Evolutionary conservation across 2,113 vertebrate species (phyloP), one percentile per base, ranked within the genome.

Genomic region (Microcebus lehilahytsara): DNA sequence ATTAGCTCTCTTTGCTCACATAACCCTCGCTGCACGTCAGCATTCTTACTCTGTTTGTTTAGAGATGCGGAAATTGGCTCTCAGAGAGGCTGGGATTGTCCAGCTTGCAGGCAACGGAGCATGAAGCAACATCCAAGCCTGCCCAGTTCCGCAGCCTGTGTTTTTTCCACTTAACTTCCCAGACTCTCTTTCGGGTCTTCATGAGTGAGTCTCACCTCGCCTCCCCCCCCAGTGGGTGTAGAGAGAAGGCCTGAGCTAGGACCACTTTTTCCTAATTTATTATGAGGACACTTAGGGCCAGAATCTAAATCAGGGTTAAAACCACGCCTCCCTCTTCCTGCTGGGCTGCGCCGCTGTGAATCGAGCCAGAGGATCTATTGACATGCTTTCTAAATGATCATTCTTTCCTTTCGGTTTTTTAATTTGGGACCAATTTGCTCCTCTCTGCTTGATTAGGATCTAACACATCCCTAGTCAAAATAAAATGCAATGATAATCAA

Each of bases 381-480:
- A 91, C 4, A 3, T 2, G 4, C 30, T 85, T 91, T 66, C 78
- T 86, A 85, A 95, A 93, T 11, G 67, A 78, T 78, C 86, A 32
- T 71, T 71, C 92, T 84, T 93, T 51, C 17, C 49, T 64, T 71
- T 71, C 25, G 5, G 12, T 80, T 89, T 97, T 93, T 77, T 85
- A 97, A 95, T 93, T 83, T 95, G 87, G 89, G 74, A 83, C 96
- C 91, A 64, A 94, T 94, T 92, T 96, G 56, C 42, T 94, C 32
- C 64, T 95, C 51, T 95, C 49, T 92, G 67, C 67, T 96, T 91
- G 64, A 84, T 93, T 95, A 89, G 66, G 78, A 79, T 72, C 84
- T 83, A 93, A 93, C 56, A 42, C 49, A 89, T 32, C 34, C 56
- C 42, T 85, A 42, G 49, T 93, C 88, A 86, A 92, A 87, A 66